A percentile compares a stretch with the other conserved stretches of the same genome.
phyloP scores from a whole-genome alignment of 2,888 invertebrate genomes.

The Drosophila neutralis region DNA sequence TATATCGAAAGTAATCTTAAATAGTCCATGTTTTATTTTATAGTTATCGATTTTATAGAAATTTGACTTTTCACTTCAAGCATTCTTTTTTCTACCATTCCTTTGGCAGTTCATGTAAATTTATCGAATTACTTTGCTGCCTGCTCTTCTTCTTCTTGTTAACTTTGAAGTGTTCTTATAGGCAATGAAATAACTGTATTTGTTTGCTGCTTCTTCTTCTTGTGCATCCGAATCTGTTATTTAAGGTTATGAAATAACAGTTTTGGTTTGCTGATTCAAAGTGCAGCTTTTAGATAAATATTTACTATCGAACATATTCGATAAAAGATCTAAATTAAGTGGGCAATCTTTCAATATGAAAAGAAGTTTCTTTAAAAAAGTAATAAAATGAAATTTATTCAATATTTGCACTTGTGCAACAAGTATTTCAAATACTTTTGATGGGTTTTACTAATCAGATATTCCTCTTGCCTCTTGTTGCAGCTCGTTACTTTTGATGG shows the following conservation, averaged over 20 bases:
- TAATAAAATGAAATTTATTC: not conserved
- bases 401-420: not conserved
- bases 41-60: not conserved
- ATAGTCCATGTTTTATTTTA: not conserved
- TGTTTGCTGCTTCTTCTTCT: not conserved
- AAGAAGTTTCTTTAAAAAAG: not conserved
- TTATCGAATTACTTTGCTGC: not conserved
- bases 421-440: not conserved
- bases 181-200: no score
- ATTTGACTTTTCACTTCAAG: not conserved
- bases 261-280: not conserved
- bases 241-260: not conserved
- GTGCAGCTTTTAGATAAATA: not conserved
- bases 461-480: slow-evolving; percentile 78
- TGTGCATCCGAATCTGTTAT: not conserved
- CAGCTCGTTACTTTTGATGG: slow-evolving; percentile 94
- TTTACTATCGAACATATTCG: not conserved
- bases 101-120: not conserved
- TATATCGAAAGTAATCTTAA: not conserved
- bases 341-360: not conserved
- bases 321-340: not conserved
- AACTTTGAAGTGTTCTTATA: no score
- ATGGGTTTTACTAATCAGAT: not conserved
- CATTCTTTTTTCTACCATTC: not conserved
- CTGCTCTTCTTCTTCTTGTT: not conserved